These are phyloP conservation scores for Mythimna vitellina DNA, from an alignment of 2,888 invertebrate genomes.

Conservation along the genomic window DNA sequence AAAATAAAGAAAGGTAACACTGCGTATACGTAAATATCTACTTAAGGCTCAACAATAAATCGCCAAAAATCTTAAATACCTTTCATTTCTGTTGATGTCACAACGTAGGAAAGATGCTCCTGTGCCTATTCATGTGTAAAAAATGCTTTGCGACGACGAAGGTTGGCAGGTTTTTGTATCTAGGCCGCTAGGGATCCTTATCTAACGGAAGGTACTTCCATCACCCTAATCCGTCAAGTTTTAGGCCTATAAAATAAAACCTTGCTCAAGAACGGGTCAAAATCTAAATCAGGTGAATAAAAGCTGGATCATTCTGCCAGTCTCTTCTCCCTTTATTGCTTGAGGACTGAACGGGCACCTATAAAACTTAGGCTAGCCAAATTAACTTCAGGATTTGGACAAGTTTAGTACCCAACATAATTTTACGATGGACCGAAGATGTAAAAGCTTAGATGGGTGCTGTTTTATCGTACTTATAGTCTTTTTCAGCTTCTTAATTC, in stretches of 20 bases:
- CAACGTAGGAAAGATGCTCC: slow-evolving; percentile 17
- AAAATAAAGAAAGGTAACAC: too few species aligned
- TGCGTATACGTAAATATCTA: not conserved
- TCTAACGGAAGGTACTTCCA: slow-evolving; percentile 39
- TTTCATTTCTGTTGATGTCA: not conserved
- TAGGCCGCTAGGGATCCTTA: slow-evolving; percentile 37
- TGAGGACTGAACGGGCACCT: slow-evolving; percentile 5
- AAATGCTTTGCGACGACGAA: slow-evolving; percentile 30
- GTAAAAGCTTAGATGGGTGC: not conserved
- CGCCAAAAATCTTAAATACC: not conserved
- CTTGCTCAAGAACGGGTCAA: slow-evolving; percentile 9
- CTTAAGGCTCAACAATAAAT: not conserved
- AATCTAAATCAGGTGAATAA: slow-evolving; percentile 41
- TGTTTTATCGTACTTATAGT: not conserved
- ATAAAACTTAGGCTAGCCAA: slow-evolving; percentile 13
- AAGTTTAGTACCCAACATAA: slow-evolving; percentile 12
- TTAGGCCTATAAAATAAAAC: slow-evolving; percentile 40
- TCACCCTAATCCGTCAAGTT: slow-evolving; percentile 44
- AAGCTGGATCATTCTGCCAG: slow-evolving; percentile 9
- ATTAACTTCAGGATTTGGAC: slow-evolving; percentile 16
- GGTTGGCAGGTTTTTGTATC: slow-evolving; percentile 49
- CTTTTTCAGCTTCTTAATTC: not conserved
- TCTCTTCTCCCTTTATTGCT: slow-evolving; percentile 13
- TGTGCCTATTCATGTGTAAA: slow-evolving; percentile 24
- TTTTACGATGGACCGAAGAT: slow-evolving; percentile 18